Evolutionary conservation across 2,113 vertebrate genomes (phyloP).

Genomic region (Cyanoderma ruficeps): DNA sequence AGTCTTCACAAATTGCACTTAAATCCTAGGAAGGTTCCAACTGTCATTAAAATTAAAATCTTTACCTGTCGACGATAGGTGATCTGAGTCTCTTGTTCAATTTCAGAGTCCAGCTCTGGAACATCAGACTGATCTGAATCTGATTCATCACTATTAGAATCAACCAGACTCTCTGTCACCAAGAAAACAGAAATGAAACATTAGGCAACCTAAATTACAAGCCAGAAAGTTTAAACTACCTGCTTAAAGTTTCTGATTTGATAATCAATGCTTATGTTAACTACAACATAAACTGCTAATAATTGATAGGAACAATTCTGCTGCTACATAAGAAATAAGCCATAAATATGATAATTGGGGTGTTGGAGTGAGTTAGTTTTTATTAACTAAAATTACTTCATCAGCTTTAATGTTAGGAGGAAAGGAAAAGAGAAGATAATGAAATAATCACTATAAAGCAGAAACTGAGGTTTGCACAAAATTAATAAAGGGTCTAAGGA

Average conservation of each 20-base stretch:
- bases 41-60: background rate
- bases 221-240: constrained; percentile 2
- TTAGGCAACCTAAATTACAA: background rate
- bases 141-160: constrained; percentile 97
- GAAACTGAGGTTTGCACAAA: background rate
- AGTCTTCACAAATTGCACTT: background rate
- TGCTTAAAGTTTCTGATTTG: background rate
- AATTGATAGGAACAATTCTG: background rate
- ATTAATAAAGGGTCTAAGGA: background rate
- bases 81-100: constrained; percentile 96
- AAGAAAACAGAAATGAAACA: constrained; percentile 19
- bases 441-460: background rate
- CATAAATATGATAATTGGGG: background rate
- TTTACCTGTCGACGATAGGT: constrained; percentile 91
- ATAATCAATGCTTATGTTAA: background rate
- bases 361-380: background rate
- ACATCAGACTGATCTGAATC: constrained; percentile 98
- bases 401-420: background rate
- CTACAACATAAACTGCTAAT: background rate
- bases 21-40: background rate
- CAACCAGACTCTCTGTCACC: constrained; percentile 86
- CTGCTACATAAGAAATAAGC: background rate
- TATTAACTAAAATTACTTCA: background rate
- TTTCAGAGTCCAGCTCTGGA: constrained; percentile 98
- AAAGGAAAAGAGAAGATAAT: background rate